Evolutionary conservation across 2,888 invertebrate species (phyloP), one percentile per base, ranked within the genome.

Genomic region (Limulus polyphemus): DNA sequence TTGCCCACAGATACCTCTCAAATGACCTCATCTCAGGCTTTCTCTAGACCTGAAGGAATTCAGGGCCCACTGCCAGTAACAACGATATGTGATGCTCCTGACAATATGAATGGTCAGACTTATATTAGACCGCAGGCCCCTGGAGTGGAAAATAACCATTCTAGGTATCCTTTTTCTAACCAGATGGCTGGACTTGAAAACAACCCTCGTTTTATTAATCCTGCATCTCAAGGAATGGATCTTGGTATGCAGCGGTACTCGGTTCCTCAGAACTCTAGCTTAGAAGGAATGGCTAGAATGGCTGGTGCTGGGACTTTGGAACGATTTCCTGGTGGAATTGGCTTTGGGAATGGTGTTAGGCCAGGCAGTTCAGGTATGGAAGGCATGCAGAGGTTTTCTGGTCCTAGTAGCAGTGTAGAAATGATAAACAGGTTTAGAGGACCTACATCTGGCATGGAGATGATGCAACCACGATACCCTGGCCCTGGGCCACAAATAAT

Each of bases 381-480:
- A 64, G 62, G 51, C 49, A 62, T 67, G 69, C 14, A 62, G 64
- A 59, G 69, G 62, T 60, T 67, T 67, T 32, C 32, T 32, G 32
- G 32, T 32, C 63, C 68, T 56, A 60, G 63, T 49, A 64, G 66
- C 70, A 68, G 55, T 65, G 67, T 62, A 48, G 55, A 73, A 70
- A 47, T 70, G 68, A 67, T 69, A 56, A 70, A 66, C 47, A 69
- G 73, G 54, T 73, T 72, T 63, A 70, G 74, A 55, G 73, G 72
- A n/a, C 73, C 72, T 12, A 73, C 71, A 65, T 65, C 70, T 68
- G 63, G 68, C 46, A 65, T 70, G 67, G 71, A 71, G 52, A 69
- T 71, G 64, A 62, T 67, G 54, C 69, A 68, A 51, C 56, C 68
- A 49, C 60, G 68, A 12, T 61, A 62, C 54, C 61, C 63, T 59